Percentiles rank a stretch among this genome's conserved stretches.
Conservation (phyloP, 2,888 invertebrate species). For the Girardia tigrina region DNA sequence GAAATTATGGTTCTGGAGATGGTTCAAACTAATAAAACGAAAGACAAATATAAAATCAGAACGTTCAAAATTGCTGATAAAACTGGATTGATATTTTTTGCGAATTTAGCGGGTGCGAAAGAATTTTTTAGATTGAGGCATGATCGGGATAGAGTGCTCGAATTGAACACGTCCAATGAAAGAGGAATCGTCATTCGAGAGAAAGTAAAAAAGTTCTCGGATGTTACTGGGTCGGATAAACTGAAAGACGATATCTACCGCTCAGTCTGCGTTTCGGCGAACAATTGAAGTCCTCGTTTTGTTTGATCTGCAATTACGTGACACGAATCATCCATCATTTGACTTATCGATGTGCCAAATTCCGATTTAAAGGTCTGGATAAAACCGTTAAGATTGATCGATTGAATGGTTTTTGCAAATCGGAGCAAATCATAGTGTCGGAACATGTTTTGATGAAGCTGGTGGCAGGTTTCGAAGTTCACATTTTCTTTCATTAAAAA, state of each 20-base stretch:
- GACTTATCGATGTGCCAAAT: constrained; percentile 92
- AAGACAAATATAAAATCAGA: too few species aligned
- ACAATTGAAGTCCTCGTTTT: constrained; percentile 96
- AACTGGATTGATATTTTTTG: too few species aligned
- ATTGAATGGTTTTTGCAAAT: constrained; percentile 63
- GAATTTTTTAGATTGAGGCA: constrained; percentile 70
- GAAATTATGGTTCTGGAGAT: too few species aligned
- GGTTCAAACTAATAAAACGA: too few species aligned
- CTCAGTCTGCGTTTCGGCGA: constrained; percentile 69
- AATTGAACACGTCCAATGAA: constrained; percentile 94
- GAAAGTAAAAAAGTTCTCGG: constrained; percentile 87
- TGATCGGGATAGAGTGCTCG: constrained; percentile 62
- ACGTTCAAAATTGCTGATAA: too few species aligned
- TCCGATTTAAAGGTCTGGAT: constrained; percentile 77
- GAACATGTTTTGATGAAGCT: constrained; percentile 61
- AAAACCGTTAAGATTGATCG: constrained; percentile 52
- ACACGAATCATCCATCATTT: constrained; percentile 91
- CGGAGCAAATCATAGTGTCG: constrained; percentile 65
- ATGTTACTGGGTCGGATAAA: constrained; percentile 63
- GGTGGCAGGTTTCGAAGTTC: constrained; percentile 74
- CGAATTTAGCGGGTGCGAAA: constrained; percentile 79
- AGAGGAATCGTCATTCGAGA: constrained; percentile 90
- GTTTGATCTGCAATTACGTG: constrained; percentile 94
- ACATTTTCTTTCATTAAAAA: too few species aligned
- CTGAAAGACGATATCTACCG: constrained; percentile 53